Evolutionary conservation across 2,113 vertebrate species (phyloP), one percentile per base, ranked within the genome.

Genomic region (Anguilla rostrata): DNA sequence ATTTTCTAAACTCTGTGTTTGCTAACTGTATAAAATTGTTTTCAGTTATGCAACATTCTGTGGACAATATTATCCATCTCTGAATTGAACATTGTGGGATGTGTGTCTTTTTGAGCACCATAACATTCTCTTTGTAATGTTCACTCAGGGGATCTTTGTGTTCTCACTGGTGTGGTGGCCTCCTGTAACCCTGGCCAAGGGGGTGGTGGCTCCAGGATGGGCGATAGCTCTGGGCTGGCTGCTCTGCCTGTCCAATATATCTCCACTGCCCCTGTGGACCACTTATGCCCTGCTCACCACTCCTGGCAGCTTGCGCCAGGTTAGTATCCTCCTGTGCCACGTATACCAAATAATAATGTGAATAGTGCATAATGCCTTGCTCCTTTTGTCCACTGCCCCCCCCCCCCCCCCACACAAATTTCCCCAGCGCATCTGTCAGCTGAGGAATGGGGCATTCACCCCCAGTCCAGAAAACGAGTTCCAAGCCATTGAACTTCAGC

Each of bases 261-360:
- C 93, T 46, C 90, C 94, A 83, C 93, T 95, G n/a, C 95, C 95
- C 15, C 88, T 93, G 82, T 95, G 93, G 90, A 91, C 93, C 81
- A 16, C 94, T 49, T 94, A 94, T 5, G 84, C 90, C 22, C 84
- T 95, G 11, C n/a, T 80, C 49, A 92, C 87, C 86, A 93, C 93
- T 39, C 92, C 93, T 0, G 94, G 95, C 26, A 90, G 90, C 34
- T 87, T 94, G 15, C 0, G 16, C 3, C 91, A 95, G 94, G 95
- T 94, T 7, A 82, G 18, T 78, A 39, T 60, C 56, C 56, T 16
- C 56, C 56, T 60, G 56, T 71, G 4, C 63, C 22, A 71, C 56
- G 9, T 60, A 60, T 60, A 60, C 56, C 43, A 46, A 46, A 46
- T 46, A 46, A 46, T 46, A 6, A 46, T 46, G 43, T 46, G 49